A percentile compares a stretch with the other conserved stretches of the same genome.
Evolutionary conservation across 2,888 invertebrate species (phyloP).

Genomic region (Tridacna gigas): DNA sequence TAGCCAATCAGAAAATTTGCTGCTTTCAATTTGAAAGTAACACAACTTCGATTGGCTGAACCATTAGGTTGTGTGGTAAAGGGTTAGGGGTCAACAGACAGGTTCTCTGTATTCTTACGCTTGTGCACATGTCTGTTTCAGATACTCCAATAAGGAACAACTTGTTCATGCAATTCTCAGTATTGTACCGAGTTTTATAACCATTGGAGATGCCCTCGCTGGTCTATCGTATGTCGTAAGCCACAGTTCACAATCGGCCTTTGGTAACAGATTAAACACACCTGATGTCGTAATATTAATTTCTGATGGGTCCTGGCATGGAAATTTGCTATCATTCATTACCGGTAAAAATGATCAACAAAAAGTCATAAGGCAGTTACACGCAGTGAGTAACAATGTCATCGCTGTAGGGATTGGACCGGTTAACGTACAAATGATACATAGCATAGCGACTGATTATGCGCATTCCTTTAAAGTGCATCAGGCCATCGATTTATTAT

Average conservation of each 20-base stretch:
- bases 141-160: constrained; percentile 4
- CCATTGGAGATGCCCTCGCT: not conserved
- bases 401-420: constrained; percentile 20
- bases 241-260: not conserved
- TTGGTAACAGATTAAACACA: not conserved
- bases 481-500: not conserved
- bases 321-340: constrained; percentile 7
- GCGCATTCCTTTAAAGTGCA: constrained; percentile 13
- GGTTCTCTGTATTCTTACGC: too few relatives aligned
- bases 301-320: constrained; percentile 15
- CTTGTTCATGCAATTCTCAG: not conserved
- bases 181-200: not conserved
- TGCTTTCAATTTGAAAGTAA: too few relatives aligned
- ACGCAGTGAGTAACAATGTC: constrained; percentile 2
- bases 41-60: too few relatives aligned
- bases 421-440: not conserved
- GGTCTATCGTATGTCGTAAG: not conserved
- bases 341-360: constrained; percentile 17
- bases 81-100: too few relatives aligned
- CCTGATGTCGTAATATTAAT: constrained; percentile 6
- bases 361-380: not conserved
- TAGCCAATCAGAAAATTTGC: too few relatives aligned
- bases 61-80: too few relatives aligned
- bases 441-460: constrained; percentile 11
- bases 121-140: not conserved